A percentile compares a stretch with the other conserved stretches of the same genome.
Conservation (phyloP, 2,888 invertebrate genomes). For the Limenitis camilla region DNA sequence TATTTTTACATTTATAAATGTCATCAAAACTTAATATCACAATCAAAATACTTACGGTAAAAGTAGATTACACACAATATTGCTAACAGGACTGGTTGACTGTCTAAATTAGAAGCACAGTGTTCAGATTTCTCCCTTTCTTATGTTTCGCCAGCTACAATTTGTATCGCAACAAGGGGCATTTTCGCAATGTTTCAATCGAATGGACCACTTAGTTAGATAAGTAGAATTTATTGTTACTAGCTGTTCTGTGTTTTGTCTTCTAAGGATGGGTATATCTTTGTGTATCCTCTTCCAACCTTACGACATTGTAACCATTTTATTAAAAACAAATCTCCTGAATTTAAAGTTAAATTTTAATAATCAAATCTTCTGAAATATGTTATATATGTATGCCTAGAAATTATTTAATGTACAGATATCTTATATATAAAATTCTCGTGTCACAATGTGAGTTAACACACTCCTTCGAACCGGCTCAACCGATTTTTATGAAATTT, state of each 20-base stretch:
- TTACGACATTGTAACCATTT: constrained; percentile 17
- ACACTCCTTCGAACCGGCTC: no score
- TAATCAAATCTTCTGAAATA: no score
- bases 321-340: not conserved
- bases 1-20: no score
- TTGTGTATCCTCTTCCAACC: constrained; percentile 17
- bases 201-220: constrained; percentile 47
- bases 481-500: no score
- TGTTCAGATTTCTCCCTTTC: constrained; percentile 53
- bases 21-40: not conserved
- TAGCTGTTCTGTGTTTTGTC: constrained; percentile 26
- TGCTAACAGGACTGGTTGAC: constrained; percentile 37
- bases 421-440: no score
- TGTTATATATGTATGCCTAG: no score
- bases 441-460: no score
- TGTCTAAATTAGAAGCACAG: constrained; percentile 51
- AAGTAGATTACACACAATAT: not conserved
- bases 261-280: constrained; percentile 37
- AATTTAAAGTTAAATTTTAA: not conserved
- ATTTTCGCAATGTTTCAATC: constrained; percentile 64
- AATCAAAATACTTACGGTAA: not conserved
- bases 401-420: no score
- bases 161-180: constrained; percentile 56
- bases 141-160: constrained; percentile 46
- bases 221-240: constrained; percentile 37